Percentiles rank a stretch among this genome's conserved stretches.
phyloP scores from a whole-genome alignment of 1,140 invertebrate species.

The Panonychus citri region DNA sequence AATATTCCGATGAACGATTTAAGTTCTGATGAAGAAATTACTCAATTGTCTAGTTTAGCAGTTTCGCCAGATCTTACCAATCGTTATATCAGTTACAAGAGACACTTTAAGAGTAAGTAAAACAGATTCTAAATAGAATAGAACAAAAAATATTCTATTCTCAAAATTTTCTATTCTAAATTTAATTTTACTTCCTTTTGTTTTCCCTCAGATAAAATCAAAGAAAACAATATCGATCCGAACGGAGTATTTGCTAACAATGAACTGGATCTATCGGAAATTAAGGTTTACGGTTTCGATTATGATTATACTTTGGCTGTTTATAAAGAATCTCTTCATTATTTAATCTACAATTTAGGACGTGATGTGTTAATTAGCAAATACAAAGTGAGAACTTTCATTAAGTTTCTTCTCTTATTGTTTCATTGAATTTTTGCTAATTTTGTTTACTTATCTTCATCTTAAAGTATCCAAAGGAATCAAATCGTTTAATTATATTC shows the following conservation, averaged over 20 bases:
- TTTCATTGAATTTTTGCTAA: neutral
- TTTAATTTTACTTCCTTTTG: neutral
- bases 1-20: neutral
- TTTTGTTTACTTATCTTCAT: neutral
- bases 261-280: constrained; percentile 67
- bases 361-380: constrained; percentile 61
- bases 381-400: constrained; percentile 41
- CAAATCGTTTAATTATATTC: constrained; percentile 51
- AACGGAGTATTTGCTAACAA: constrained; percentile 88
- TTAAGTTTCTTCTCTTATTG: neutral
- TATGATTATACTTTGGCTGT: constrained; percentile 95
- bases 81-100: neutral
- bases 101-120: neutral
- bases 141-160: neutral
- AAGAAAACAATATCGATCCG: constrained; percentile 34
- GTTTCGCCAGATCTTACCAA: neutral
- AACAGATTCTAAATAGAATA: too few relatives aligned
- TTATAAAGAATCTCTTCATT: constrained; percentile 69
- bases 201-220: neutral
- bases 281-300: constrained; percentile 91
- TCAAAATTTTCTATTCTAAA: neutral
- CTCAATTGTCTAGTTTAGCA: neutral
- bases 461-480: constrained; percentile 66
- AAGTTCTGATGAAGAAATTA: neutral
- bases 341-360: constrained; percentile 74